Evolutionary conservation across 1,140 invertebrate species (phyloP).

Genomic region (Drosophila ogumai): DNA sequence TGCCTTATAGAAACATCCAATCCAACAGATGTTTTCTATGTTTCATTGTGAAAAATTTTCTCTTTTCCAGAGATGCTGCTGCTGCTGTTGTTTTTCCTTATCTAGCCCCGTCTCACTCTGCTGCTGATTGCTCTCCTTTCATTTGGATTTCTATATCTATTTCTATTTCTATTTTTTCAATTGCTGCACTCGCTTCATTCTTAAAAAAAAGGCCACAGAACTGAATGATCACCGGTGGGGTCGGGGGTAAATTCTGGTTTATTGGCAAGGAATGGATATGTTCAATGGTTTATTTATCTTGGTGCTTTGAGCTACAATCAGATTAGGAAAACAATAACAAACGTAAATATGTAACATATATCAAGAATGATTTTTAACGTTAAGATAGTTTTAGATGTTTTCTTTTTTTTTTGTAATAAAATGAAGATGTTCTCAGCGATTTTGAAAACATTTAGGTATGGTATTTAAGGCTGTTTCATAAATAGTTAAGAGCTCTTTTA

Average conservation of each 20-base stretch:
- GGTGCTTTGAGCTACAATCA: neutral
- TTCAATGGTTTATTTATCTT: slow-evolving; percentile 32
- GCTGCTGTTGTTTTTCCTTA: slow-evolving; percentile 16
- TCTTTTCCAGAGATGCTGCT: slow-evolving; percentile 20
- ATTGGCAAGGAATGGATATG: slow-evolving; percentile 38
- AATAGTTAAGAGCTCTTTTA: neutral
- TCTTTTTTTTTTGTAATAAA: neutral
- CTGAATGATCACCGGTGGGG: slow-evolving; percentile 26
- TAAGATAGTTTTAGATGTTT: neutral
- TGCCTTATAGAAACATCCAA: slow-evolving; percentile 57
- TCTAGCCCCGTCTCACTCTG: slow-evolving; percentile 12
- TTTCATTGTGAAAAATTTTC: slow-evolving; percentile 64
- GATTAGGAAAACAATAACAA: slow-evolving; percentile 23
- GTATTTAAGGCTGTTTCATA: neutral
- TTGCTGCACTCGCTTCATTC: slow-evolving; percentile 54
- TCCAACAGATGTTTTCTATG: slow-evolving; percentile 70
- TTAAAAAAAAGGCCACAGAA: slow-evolving; percentile 44
- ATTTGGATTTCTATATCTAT: slow-evolving; percentile 49
- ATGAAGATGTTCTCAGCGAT: too few species aligned
- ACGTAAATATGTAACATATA: neutral
- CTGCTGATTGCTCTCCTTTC: slow-evolving; percentile 53
- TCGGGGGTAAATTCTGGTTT: slow-evolving; percentile 8
- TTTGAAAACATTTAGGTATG: neutral
- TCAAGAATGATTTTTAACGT: slow-evolving; percentile 5
- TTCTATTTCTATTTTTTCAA: slow-evolving; percentile 37